Evolutionary conservation across 2,113 vertebrate genomes (phyloP).

Genomic region (Brachypodius melanocephalos): DNA sequence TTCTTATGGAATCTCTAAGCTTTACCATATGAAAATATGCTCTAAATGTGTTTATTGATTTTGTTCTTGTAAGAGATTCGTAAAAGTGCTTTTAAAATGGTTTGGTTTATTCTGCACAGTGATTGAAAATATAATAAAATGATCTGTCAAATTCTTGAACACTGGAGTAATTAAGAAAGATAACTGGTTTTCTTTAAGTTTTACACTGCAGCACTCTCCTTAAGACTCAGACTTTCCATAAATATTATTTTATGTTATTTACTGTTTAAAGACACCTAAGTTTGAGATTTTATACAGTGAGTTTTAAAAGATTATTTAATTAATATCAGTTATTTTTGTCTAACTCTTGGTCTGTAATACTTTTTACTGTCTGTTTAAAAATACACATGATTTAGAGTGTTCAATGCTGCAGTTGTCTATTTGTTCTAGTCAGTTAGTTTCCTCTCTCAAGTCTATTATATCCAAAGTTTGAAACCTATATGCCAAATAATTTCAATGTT

Average conservation of each 20-base stretch:
- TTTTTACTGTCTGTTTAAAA: background rate
- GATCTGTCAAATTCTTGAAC: background rate
- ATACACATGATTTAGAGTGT: background rate
- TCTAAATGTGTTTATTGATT: background rate
- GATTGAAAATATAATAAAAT: background rate
- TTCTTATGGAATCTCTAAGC: background rate
- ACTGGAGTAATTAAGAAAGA: background rate
- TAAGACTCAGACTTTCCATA: background rate
- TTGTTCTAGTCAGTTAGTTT: background rate
- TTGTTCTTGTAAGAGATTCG: background rate
- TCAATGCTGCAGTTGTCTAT: rapidly evolving
- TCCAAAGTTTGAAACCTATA: background rate
- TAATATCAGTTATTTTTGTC: background rate
- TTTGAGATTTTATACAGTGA: background rate
- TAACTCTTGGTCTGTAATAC: background rate
- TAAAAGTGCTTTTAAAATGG: background rate
- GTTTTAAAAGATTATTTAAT: background rate
- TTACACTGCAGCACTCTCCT: background rate
- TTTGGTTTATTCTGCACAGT: background rate
- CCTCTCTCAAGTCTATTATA: background rate
- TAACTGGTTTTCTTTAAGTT: background rate
- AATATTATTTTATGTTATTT: background rate
- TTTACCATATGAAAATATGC: background rate
- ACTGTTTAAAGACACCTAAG: background rate
- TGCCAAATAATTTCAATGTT: background rate